Evolutionary conservation across 2,113 vertebrate genomes (phyloP), one percentile per base, ranked within the genome.

Genomic region (Dermatemys mawii): DNA sequence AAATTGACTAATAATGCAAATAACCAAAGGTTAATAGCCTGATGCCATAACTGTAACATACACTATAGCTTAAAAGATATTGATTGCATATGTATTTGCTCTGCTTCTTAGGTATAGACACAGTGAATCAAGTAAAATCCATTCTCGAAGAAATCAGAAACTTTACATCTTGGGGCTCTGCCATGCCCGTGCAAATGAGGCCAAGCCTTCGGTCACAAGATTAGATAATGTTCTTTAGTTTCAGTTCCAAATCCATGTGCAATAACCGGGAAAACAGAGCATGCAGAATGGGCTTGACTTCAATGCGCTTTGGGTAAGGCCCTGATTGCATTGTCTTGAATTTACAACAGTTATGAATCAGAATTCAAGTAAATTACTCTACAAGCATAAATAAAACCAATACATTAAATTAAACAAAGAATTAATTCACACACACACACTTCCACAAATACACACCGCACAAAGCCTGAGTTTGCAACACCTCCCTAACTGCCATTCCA

Each of bases 1-100:
- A 97, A 97, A 97, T 88, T 98, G 97, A 97, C 95, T 97, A 98
- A 98, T 96, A 98, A 97, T 97, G 97, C 96, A 97, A 97, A 97
- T 95, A 94, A 76, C 73, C 96, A 44, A 85, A 96, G 98, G 97
- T 97, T 97, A 98, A 96, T 93, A 97, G 96, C 57, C 93, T 96
- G 93, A 90, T 97, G 94, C 91, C 96, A 95, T 83, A 81, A 96
- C 93, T 95, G 94, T 96, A 95, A 90, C 0, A 1, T 79, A 67
- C 17, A 22, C 4, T 0, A 24, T 83, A 78, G 84, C 79, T 87
- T 93, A 81, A 89, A 93, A 88, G 94, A 92, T 93, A 96, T 94
- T 90, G 73, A 88, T 94, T 95, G 87, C 6, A 1, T 1, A 1
- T 9, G 5, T 11, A 44, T 41, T 67, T 4, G 83, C 48, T 93